Evolutionary conservation across 2,113 vertebrate species (phyloP).

Genomic region (Lota lota): DNA sequence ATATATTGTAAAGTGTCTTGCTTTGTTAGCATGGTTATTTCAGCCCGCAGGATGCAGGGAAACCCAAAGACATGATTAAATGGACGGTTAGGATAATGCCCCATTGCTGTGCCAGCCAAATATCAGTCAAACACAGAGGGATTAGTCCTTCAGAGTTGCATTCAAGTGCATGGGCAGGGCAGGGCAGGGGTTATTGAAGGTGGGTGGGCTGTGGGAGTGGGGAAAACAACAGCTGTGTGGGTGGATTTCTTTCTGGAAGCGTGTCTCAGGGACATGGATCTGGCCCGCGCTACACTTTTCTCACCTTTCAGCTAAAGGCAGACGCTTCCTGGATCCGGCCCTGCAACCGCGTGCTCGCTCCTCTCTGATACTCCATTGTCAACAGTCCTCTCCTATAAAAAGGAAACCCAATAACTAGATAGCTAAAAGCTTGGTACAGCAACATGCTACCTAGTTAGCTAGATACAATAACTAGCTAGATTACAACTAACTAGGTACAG

Average conservation of each 20-base stretch:
- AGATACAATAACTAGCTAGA: no score
- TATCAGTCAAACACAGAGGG: constrained; percentile 53
- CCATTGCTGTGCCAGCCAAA: constrained; percentile 46
- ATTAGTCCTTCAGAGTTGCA: constrained; percentile 44
- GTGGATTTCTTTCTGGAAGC: constrained; percentile 48
- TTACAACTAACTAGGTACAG: no score
- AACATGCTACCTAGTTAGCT: no score
- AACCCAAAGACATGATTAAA: constrained; percentile 63
- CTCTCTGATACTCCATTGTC: not conserved
- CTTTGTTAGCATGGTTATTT: constrained; percentile 45
- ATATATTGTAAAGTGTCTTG: constrained; percentile 24
- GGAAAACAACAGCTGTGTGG: constrained; percentile 65
- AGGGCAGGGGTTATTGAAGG: constrained; percentile 2
- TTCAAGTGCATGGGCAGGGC: not conserved
- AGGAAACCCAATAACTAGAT: no score
- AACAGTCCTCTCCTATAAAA: not conserved
- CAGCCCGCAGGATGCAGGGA: constrained; percentile 50
- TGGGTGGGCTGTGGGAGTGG: constrained; percentile 2
- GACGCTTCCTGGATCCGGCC: constrained; percentile 37
- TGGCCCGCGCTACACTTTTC: constrained; percentile 51
- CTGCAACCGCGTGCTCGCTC: not conserved
- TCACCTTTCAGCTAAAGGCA: constrained; percentile 39
- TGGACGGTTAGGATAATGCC: constrained; percentile 36
- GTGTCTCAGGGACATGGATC: constrained; percentile 40
- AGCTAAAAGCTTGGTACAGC: no score